phyloP scores from a whole-genome alignment of 2,888 invertebrate species.

The Chrysomela aeneicollis region DNA sequence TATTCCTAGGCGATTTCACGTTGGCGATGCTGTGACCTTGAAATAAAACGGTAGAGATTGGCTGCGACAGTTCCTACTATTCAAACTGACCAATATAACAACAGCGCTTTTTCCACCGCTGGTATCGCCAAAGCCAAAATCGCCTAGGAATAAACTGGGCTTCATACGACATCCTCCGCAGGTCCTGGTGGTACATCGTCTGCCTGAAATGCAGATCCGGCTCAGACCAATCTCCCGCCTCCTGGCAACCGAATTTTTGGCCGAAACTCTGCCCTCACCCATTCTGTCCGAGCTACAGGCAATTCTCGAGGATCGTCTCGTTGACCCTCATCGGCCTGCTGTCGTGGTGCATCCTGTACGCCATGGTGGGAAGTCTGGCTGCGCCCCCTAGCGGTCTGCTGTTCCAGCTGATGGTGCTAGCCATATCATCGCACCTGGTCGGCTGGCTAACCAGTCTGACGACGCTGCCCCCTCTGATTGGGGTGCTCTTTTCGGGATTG shows the following conservation, averaged over 20 bases:
- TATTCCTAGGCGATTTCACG: too few species aligned
- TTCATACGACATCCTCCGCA: too few species aligned
- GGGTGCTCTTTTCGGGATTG: conserved; percentile 86
- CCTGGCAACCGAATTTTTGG: conserved; percentile 88
- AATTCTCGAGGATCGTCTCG: conserved; percentile 77
- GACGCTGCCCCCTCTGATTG: conserved; percentile 84
- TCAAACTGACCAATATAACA: too few species aligned
- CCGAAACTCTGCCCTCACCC: conserved; percentile 83
- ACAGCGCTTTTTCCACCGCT: too few species aligned
- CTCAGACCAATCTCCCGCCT: conserved; percentile 64
- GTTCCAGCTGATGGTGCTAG: conserved; percentile 79
- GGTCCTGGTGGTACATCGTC: conserved; percentile 84
- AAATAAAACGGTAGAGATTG: too few species aligned
- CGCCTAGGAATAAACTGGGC: too few species aligned
- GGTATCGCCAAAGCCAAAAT: too few species aligned
- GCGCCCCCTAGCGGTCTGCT: conserved; percentile 85
- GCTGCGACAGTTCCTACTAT: too few species aligned
- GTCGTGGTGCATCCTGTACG: conserved; percentile 78
- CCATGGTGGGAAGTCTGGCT: conserved; percentile 78
- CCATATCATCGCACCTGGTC: conserved; percentile 80
- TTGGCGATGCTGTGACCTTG: too few species aligned
- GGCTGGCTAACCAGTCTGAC: conserved; percentile 83
- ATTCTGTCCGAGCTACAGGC: conserved; percentile 82
- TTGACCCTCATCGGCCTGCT: conserved; percentile 73
- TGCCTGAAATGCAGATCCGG: conserved; percentile 78